These are phyloP conservation scores for Drosophila novamexicana DNA, from an alignment of 1,140 invertebrate species.

Conservation along the genomic window DNA sequence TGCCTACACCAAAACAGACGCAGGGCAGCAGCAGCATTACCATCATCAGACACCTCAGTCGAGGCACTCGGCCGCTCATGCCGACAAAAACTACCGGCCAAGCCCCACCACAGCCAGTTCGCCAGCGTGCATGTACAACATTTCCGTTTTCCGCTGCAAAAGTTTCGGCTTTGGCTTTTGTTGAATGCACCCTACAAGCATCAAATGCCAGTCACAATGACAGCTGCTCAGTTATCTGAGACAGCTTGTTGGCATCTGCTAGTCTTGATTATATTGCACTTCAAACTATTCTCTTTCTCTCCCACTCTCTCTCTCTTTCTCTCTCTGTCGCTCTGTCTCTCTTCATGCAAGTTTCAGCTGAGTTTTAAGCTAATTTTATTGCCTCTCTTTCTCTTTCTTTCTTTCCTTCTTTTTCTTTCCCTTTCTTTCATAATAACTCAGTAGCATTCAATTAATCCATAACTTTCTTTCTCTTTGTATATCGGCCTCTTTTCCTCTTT, in stretches of 20 bases:
- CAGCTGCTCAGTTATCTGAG: background rate
- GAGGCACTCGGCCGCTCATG: background rate
- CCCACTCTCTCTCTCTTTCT: background rate
- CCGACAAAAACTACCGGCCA: background rate
- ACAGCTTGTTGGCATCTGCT: background rate
- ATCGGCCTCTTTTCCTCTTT: background rate
- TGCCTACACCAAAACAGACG: constrained; percentile 14
- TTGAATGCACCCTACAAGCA: constrained; percentile 41
- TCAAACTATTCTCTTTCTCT: background rate
- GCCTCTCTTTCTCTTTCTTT: background rate
- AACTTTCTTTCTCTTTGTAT: background rate
- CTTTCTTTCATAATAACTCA: background rate
- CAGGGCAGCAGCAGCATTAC: background rate
- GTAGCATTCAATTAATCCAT: background rate
- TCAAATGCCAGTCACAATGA: constrained; percentile 3
- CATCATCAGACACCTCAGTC: constrained; percentile 15
- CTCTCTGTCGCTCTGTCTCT: background rate
- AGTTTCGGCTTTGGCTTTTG: constrained; percentile 73
- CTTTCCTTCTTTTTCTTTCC: background rate
- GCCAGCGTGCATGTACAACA: constrained; percentile 71
- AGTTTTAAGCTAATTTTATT: background rate
- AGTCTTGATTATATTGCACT: background rate
- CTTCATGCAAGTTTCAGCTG: background rate
- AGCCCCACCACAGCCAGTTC: background rate
- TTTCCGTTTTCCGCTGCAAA: constrained; percentile 80